Percentiles rank a stretch among this genome's conserved stretches.
phyloP scores from a whole-genome alignment of 1,140 invertebrate genomes.

The Nomia melanderi region DNA sequence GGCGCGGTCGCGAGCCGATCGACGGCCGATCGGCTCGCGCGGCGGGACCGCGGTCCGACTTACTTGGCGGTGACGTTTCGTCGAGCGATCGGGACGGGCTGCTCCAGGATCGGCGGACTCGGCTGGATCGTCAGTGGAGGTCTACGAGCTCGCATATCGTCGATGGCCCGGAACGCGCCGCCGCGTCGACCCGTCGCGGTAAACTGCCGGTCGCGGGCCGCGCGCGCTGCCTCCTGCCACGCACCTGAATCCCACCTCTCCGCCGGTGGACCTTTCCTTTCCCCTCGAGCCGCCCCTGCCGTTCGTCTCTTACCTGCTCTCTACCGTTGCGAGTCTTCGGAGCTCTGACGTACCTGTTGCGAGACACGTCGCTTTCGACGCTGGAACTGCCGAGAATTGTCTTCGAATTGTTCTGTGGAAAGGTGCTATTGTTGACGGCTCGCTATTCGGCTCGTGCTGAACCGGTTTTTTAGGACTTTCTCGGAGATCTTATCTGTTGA shows the following conservation, averaged over 20 bases:
- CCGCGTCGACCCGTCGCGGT: slow-evolving; percentile 10
- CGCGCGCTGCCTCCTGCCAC: slow-evolving; percentile 19
- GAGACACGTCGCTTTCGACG: too few species aligned
- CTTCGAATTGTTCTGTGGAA: too few species aligned
- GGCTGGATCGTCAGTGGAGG: not conserved
- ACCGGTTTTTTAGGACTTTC: too few species aligned
- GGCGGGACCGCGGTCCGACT: not conserved
- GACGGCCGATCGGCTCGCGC: not conserved
- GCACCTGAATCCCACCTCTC: slow-evolving; percentile 48
- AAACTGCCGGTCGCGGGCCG: slow-evolving; percentile 1
- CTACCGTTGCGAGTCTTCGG: too few species aligned
- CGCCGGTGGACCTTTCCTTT: not conserved
- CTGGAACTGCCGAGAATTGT: too few species aligned
- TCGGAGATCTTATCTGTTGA: too few species aligned
- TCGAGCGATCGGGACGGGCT: not conserved
- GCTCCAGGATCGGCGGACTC: not conserved
- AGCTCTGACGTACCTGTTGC: too few species aligned
- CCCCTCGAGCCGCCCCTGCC: slow-evolving; percentile 58
- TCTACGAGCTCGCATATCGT: slow-evolving; percentile 12
- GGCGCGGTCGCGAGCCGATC: not conserved
- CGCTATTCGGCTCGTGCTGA: too few species aligned
- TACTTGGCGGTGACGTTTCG: not conserved
- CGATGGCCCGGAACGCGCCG: not conserved
- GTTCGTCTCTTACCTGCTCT: too few species aligned
- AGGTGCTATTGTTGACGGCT: too few species aligned